Evolutionary conservation across 2,888 invertebrate species (phyloP), one percentile per base, ranked within the genome.

Genomic region (Ditylenchus weischeri): DNA sequence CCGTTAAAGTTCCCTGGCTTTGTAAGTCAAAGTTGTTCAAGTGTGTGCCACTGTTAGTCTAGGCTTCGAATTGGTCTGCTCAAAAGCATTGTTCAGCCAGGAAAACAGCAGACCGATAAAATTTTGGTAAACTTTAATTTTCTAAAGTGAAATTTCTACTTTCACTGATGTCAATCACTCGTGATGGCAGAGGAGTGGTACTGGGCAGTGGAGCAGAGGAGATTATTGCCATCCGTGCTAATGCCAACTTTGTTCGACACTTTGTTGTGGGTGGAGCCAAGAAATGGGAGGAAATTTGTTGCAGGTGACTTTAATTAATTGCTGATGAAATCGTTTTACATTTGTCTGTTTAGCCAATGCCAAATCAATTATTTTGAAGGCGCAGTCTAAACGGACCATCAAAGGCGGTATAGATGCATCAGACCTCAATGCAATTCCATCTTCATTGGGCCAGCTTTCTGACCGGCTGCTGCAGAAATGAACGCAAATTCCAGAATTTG

Each of bases 151-250:
- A 29, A 29, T 29, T 29, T 68, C 59, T 57, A 75, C 71, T 67
- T 69, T 38, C 69, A 5, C 64, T 83, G 38, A 67, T 76, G 47
- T 48, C 58, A n/a, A 62, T 68, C 59, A 75, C 64, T 54, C 71
- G 60, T 49, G 74, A 57, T 64, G 76, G 75, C 2, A 67, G 72
- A 49, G 77, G 78, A 49, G 59, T 82, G 6, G 68, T 82, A 35
- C 62, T 82, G 62, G 73, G 73, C 19, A 76, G 76, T 43, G 79
- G 77, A 18, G 76, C 79, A 18, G 70, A 73, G 21, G 66, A 66
- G 50, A 70, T 79, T 57, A 65, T 80, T 36, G 75, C 79, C 58
- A 65, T 83, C n/a, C 76, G 83, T 6, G 80, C 76, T 0, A 82
- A 83, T 0, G 80, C 81, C 72, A 83, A 83, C 68, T 69, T 83